A percentile compares a stretch with the other conserved stretches of the same genome.
phyloP scores from a whole-genome alignment of 2,888 invertebrate species.

The Lochmaea crataegi region DNA sequence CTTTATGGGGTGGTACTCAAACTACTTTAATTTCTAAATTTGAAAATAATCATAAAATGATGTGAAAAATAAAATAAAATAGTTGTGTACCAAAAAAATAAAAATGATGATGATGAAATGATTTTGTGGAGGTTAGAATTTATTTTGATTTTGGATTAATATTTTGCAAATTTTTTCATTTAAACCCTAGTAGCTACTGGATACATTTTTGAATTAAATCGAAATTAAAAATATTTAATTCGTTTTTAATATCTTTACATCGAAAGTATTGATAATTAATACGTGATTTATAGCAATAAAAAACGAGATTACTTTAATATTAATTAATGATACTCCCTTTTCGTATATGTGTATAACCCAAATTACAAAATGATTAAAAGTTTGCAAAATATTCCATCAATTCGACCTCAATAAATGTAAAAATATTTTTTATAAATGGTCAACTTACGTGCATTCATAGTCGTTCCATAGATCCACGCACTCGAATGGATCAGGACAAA shows the following conservation, averaged over 20 bases:
- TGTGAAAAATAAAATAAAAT: conserved; percentile 22
- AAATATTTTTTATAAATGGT: background rate
- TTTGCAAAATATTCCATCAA: conserved; percentile 9
- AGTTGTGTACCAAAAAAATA: conserved; percentile 22
- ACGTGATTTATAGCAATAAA: background rate
- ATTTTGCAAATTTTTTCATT: background rate
- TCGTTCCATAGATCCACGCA: conserved; percentile 98
- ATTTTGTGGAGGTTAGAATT: background rate
- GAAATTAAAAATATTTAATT: background rate
- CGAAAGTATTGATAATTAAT: background rate
- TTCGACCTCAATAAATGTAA: background rate
- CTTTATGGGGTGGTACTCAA: conserved; percentile 16
- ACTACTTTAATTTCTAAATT: conserved; percentile 18
- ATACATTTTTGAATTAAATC: no score
- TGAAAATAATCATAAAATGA: conserved; percentile 34
- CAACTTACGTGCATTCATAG: conserved; percentile 97
- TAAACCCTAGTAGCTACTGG: background rate
- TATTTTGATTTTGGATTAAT: no score
- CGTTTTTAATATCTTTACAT: background rate
- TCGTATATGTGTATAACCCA: background rate
- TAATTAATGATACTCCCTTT: background rate
- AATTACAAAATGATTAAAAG: background rate
- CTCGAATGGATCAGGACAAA: conserved; percentile 93
- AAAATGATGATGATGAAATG: conserved; percentile 5
- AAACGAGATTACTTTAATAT: background rate